These are phyloP conservation scores for Tribolium madens DNA, from an alignment of 1,140 invertebrate species.

Conservation along the genomic window DNA sequence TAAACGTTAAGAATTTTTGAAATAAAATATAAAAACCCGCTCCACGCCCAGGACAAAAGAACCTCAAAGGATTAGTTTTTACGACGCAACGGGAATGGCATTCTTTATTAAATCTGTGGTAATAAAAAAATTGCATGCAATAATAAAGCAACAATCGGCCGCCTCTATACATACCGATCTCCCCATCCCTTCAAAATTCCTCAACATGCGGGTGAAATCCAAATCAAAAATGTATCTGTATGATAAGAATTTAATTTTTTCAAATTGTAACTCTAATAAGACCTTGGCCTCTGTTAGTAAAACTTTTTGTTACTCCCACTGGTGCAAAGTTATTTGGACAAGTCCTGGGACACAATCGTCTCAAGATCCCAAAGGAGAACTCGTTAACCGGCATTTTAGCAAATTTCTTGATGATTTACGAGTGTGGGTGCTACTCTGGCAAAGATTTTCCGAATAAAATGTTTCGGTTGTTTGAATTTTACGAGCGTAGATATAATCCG, in stretches of 20 bases:
- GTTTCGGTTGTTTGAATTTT: constrained; percentile 30
- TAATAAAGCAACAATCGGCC: constrained; percentile 13
- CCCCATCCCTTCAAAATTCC: background rate
- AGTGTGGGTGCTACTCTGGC: constrained; percentile 3
- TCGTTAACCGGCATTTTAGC: constrained; percentile 25
- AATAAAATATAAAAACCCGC: constrained; percentile 46
- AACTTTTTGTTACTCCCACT: constrained; percentile 16
- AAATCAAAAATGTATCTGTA: too few relatives aligned
- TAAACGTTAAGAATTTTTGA: constrained; percentile 39
- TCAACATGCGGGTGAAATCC: too few relatives aligned
- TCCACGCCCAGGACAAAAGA: constrained; percentile 15
- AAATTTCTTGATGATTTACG: constrained; percentile 30
- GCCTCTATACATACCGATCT: constrained; percentile 39
- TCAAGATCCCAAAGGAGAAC: background rate
- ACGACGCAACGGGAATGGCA: constrained; percentile 41
- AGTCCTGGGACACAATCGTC: constrained; percentile 1
- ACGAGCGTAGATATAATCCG: constrained; percentile 19
- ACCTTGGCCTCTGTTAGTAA: background rate
- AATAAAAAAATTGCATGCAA: constrained; percentile 50
- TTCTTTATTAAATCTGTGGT: constrained; percentile 46
- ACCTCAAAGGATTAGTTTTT: constrained; percentile 49
- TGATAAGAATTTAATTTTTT: too few relatives aligned
- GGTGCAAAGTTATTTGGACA: constrained; percentile 17
- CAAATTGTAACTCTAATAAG: too few relatives aligned
- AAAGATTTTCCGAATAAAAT: constrained; percentile 21